Evolutionary conservation across 1,140 invertebrate genomes (phyloP), one percentile per base, ranked within the genome.

Genomic region (Drosophila sproati): DNA sequence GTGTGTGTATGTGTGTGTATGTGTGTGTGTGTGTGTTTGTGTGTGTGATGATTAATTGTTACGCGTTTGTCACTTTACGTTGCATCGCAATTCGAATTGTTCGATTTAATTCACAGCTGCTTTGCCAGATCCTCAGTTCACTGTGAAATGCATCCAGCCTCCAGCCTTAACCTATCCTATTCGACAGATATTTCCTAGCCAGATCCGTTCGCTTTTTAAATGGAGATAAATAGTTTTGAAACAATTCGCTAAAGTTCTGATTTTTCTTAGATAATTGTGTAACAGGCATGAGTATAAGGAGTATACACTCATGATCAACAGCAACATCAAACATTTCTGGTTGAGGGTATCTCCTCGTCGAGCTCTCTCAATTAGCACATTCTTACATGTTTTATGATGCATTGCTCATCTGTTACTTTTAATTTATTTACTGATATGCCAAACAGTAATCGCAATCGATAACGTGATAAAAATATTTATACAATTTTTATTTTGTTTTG

Each of bases 391-490:
- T 59, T 63, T 56, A 73, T 41, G 35, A 47, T 62, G 52, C 50
- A 76, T 75, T 72, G 52, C 52, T 73, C 55, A 54, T 72, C 63
- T 77, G 51, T 77, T 67, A 68, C 54, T 68, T 82, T 77, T 74
- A 82, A 80, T 82, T 77, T 78, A 88, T 80, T 88, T 77, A 77
- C 77, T 82, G 77, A 73, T 77, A 73, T 60, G 57, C 43, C 55
- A 55, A 67, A 73, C 51, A 67, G 83, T 88, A 88, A 87, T 82
- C 77, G 79, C 63, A 87, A 87, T 87, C 83, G 77, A 87, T 87
- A 87, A 88, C 79, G 73, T 72, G 73, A 87, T 87, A 87, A 87
- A 68, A 88, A 77, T 87, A 75, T 74, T 73, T 79, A 70, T 82
- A 78, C 41, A 70, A 70, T 61, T 74, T 74, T 51, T 70, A 56